These are phyloP conservation scores for Otocyon megalotis DNA, from an alignment of 2,113 vertebrate genomes.

Conservation along the genomic window DNA sequence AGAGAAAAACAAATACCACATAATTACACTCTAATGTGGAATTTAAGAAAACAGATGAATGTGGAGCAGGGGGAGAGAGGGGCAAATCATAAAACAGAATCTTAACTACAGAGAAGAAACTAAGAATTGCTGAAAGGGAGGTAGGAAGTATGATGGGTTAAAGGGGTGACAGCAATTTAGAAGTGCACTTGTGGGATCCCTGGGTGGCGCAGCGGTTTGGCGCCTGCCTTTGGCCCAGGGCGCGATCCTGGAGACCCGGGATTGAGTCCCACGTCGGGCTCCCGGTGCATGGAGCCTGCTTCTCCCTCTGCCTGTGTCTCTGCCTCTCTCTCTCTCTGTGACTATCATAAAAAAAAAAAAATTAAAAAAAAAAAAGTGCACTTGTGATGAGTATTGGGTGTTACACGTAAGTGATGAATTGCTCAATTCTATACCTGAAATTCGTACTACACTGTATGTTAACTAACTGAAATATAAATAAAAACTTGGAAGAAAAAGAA, in stretches of 20 bases:
- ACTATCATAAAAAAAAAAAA: too few relatives aligned
- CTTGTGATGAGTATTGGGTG: background rate
- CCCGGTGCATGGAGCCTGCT: too few relatives aligned
- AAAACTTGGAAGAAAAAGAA: background rate
- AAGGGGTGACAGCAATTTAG: background rate
- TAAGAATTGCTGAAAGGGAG: background rate
- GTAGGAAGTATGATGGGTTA: background rate
- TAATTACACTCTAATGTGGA: background rate
- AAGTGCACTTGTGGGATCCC: background rate
- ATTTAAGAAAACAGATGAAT: background rate
- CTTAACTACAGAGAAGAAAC: background rate
- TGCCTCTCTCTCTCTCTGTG: too few relatives aligned
- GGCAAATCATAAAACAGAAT: background rate
- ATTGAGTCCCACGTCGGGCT: too few relatives aligned
- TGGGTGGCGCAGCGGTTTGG: too few relatives aligned
- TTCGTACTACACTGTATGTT: background rate
- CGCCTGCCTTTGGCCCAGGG: too few relatives aligned
- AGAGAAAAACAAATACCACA: background rate
- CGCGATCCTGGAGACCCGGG: too few relatives aligned
- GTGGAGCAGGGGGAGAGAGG: background rate
- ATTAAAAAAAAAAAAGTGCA: too few relatives aligned
- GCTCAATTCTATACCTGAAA: background rate
- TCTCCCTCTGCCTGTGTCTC: too few relatives aligned
- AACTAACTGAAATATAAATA: background rate
- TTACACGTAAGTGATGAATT: background rate